Base-by-base conservation (phyloP, 2,888 invertebrate genomes). In the Invenusta paracnida region DNA sequence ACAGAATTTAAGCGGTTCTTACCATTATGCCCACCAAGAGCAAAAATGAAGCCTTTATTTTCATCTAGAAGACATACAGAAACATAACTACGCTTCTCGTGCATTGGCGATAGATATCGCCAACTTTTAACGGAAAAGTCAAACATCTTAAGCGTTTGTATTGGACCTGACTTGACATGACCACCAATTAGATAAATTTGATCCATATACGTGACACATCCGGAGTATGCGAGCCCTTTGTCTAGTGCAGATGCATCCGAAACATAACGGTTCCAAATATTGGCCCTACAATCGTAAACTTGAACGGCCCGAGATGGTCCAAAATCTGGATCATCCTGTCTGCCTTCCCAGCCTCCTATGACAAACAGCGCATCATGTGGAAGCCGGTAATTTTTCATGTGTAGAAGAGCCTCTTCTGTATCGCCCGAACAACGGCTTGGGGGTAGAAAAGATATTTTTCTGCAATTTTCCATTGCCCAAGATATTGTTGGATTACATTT, bases 281-380 rank as follows among this genome's bases (percentile, higher is more conserved):
- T 94, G 0, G 95, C 90, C 48, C 91, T 88, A 25, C 89, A 88
- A 88, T 93, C 93, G 88, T 92, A 93, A 0, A 92, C 91, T 88
- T 93, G 93, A 84, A 93, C 87, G 29, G 88, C 88, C 13, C 88
- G 87, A 11, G 90, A 89, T 0, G 95, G 95, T 0, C 94, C 91
- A 30, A 87, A 86, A 29, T 86, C 67, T 0, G 86, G 85, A 17
- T 86, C 86, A 2, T 73, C 48, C 29, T 86, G 86, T 29, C 94
- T 94, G 11, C 94, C 93, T 87, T 93, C 94, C 95, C 95, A 95
- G 1, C 95, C 95, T 0, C 95, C 95, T 87, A 95, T 94, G 0
- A 94, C 95, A 91, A 96, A 96, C 5, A 96, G 93, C 27, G 96
- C 95, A 91, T 96, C 96, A 90, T 95, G 95, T 0, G 96, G 96